phyloP scores from a whole-genome alignment of 1,140 invertebrate genomes.

The Cecropterus lyciades region DNA sequence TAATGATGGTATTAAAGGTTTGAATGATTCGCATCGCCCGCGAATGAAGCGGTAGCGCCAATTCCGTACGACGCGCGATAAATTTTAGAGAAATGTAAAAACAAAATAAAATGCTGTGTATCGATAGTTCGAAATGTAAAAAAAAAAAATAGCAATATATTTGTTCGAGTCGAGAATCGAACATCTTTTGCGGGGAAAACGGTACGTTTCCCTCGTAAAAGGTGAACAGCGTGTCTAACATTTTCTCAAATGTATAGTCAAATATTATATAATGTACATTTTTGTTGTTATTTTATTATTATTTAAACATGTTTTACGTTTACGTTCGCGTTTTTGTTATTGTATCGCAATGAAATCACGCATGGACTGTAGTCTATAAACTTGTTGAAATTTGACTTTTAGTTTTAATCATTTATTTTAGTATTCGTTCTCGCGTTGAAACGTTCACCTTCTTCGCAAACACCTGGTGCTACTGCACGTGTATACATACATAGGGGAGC shows the following conservation, averaged over 20 bases:
- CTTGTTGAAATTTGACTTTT: conserved; percentile 45
- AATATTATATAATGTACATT: conserved; percentile 22
- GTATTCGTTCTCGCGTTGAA: conserved; percentile 34
- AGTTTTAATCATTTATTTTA: conserved; percentile 32
- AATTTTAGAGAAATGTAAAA: too few species aligned
- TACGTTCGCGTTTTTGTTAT: conserved; percentile 42
- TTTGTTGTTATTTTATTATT: conserved; percentile 37
- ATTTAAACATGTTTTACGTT: conserved; percentile 37
- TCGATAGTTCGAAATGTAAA: too few species aligned
- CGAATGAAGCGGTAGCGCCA: too few species aligned
- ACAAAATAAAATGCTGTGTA: too few species aligned
- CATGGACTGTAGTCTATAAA: conserved; percentile 41
- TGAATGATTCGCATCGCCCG: too few species aligned
- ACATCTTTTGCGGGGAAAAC: not conserved
- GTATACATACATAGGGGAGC: not conserved
- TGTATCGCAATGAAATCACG: conserved; percentile 50
- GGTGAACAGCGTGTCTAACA: not conserved
- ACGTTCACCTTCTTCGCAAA: conserved; percentile 42
- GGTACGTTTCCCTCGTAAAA: not conserved
- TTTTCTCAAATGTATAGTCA: conserved; percentile 28
- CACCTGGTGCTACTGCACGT: conserved; percentile 27
- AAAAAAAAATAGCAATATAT: not conserved
- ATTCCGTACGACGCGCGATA: too few species aligned
- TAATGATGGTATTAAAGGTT: too few species aligned
- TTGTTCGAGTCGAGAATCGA: not conserved